phyloP scores from a whole-genome alignment of 2,888 invertebrate species.

The Eilema caniola region DNA sequence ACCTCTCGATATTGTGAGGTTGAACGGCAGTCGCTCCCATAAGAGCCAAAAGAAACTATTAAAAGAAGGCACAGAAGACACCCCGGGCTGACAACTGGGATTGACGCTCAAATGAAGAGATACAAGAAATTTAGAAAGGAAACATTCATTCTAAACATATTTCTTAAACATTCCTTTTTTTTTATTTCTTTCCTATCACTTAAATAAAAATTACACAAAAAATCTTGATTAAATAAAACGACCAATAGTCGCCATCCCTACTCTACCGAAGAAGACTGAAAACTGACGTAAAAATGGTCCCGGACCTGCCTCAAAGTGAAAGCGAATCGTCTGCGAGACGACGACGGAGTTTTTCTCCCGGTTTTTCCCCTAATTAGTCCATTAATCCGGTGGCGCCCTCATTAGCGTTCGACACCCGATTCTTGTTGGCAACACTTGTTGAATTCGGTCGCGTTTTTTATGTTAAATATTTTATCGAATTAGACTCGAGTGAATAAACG shows the following conservation, averaged over 20 bases:
- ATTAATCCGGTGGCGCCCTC: conserved; percentile 68
- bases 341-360: conserved; percentile 64
- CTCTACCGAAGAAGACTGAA: conserved; percentile 72
- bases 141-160: too few species aligned
- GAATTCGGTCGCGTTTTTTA: conserved; percentile 43
- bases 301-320: conserved; percentile 80
- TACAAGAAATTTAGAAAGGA: not conserved
- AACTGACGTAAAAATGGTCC: conserved; percentile 85
- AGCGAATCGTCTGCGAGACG: conserved; percentile 66
- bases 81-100: not conserved
- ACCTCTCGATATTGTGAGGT: too few species aligned
- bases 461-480: conserved; percentile 45
- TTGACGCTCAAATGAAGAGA: not conserved
- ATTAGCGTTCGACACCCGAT: conserved; percentile 55
- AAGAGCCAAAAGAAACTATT: not conserved
- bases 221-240: not conserved
- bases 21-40: too few species aligned
- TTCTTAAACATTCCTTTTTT: too few species aligned
- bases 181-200: not conserved
- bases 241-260: conserved; percentile 61
- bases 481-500: conserved; percentile 23
- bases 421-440: conserved; percentile 52
- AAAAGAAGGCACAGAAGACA: not conserved
- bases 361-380: conserved; percentile 79
- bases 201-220: not conserved